Conservation (phyloP, 2,888 invertebrate species). For the Epinotia brunnichana region DNA sequence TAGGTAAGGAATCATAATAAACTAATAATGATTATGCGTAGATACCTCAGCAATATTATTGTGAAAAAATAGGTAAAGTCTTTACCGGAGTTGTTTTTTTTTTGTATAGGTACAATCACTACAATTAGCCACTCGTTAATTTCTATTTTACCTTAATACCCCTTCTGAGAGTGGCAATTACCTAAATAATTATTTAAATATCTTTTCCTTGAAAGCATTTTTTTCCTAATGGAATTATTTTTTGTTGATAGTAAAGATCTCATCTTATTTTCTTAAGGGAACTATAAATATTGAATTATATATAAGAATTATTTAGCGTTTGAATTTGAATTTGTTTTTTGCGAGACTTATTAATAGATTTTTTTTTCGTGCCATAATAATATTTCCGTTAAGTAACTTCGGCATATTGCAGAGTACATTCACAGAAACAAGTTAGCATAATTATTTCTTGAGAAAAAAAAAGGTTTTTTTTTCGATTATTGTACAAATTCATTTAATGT, state of each 20-base stretch:
- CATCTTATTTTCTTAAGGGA: neutral
- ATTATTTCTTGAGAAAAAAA: no score
- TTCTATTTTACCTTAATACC: conserved; percentile 4
- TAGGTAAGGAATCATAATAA: no score
- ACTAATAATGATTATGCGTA: no score
- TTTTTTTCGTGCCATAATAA: no score
- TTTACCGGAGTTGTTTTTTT: neutral
- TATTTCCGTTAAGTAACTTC: no score
- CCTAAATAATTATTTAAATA: neutral
- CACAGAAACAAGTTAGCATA: no score
- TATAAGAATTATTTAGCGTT: neutral
- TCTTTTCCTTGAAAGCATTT: neutral
- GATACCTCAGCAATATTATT: neutral
- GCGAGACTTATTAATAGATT: no score
- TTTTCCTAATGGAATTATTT: neutral
- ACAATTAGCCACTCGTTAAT: conserved; percentile 1
- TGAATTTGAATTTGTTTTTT: neutral
- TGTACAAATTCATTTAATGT: no score
- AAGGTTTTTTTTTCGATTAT: no score
- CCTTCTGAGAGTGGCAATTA: conserved; percentile 10
- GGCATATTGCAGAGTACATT: no score
- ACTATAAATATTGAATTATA: neutral
- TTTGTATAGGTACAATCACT: conserved; percentile 1
- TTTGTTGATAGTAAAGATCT: neutral
- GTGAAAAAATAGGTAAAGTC: neutral